A percentile compares a stretch with the other conserved stretches of the same genome.
Conservation (phyloP, 2,797 vertebrate species). For the Bradypodion pumilum region DNA sequence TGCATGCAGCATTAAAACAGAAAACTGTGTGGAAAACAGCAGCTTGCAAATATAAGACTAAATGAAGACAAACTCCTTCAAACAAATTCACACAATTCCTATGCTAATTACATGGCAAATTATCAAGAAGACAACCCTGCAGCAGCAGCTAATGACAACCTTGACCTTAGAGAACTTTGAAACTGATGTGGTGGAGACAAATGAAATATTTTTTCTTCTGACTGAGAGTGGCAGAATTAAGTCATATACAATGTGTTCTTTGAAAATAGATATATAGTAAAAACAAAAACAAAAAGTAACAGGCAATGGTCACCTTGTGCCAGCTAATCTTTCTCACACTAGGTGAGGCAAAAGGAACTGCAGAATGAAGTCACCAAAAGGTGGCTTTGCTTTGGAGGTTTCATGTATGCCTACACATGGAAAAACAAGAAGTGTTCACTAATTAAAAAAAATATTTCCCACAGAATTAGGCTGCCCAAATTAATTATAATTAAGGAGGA, state of each 20-base stretch:
- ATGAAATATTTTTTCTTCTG: conserved; percentile 76
- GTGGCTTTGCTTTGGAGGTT: too few relatives aligned
- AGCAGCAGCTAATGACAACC: conserved; percentile 75
- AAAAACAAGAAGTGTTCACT: too few relatives aligned
- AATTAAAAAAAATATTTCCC: too few relatives aligned
- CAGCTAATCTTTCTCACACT: too few relatives aligned
- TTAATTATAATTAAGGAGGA: too few relatives aligned
- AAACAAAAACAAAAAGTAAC: too few relatives aligned
- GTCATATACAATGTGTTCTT: conserved; percentile 66
- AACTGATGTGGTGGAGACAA: conserved; percentile 71
- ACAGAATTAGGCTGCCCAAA: too few relatives aligned
- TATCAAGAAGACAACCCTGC: conserved; percentile 29
- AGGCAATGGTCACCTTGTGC: too few relatives aligned
- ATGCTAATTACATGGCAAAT: not conserved
- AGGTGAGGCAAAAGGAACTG: too few relatives aligned
- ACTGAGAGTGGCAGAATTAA: conserved; percentile 78
- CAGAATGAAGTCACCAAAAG: too few relatives aligned
- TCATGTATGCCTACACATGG: too few relatives aligned
- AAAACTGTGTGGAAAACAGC: not conserved
- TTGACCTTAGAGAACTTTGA: conserved; percentile 72
- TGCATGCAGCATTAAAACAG: conserved; percentile 40
- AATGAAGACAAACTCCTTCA: not conserved
- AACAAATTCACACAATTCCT: conserved; percentile 15
- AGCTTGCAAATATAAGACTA: not conserved
- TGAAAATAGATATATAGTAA: conserved; percentile 48